Base-by-base conservation (phyloP, 1,140 invertebrate species). In the Leucophenga varia region DNA sequence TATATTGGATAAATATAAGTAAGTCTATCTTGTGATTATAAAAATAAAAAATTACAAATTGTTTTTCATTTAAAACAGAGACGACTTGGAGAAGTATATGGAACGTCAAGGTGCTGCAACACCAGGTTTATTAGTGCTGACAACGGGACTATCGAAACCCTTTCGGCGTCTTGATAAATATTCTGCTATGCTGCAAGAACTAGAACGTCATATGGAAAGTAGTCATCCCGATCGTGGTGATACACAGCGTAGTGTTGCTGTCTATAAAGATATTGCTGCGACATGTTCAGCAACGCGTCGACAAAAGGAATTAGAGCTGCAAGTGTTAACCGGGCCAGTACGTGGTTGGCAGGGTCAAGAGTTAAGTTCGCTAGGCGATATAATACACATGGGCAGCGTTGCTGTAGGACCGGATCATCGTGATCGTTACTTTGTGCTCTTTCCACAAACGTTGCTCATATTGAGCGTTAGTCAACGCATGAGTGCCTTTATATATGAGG, bases 151-250 rank as follows among this genome's bases (percentile, higher is more conserved):
- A 8, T 97, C 93, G 52, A 93, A 93, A 77, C 93, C 95, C 5
- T 98, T 98, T 75, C 83, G 94, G 39, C 84, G 95, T 47, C 77
- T 98, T 21, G 93, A 98, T 59, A 97, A 96, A 73, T 98, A 98
- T 76, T 88, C 93, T 5, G 87, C 86, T 20, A 89, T 91, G 84
- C 79, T 98, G 14, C 93, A 97, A 77, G 96, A 99, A 77, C 77
- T 98, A 37, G 93, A 97, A 64, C 79, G 95, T 49, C 94, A 97
- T 72, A 89, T 96, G 22, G 90, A 95, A 80, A 95, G 97, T 76
- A 89, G 86, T 68, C 95, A 99, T 78, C 84, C 90, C 2, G 97
- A 99, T 77, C 80, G 95, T 54, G 97, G 96, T 2, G 95, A 99
- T 71, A 92, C 94, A 1, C 95, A 98, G 74, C 80, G 96, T 51